These are phyloP conservation scores for Leptinotarsa texana DNA, from an alignment of 1,140 invertebrate species.

Conservation along the genomic window DNA sequence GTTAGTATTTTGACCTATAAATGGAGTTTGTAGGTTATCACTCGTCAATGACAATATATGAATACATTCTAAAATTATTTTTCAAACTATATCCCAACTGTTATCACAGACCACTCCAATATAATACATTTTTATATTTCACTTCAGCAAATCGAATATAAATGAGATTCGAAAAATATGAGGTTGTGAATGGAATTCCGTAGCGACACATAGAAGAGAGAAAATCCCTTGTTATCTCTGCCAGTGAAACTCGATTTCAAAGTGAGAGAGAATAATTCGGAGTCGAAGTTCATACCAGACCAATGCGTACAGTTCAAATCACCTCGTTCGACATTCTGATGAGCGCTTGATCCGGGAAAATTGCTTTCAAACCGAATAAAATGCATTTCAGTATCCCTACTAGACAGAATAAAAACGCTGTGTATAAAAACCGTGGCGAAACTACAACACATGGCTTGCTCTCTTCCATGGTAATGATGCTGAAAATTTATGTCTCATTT, in stretches of 20 bases:
- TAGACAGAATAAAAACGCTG: background rate
- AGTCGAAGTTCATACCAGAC: background rate
- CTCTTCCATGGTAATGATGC: background rate
- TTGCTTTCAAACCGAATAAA: background rate
- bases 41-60: no score
- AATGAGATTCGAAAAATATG: no score
- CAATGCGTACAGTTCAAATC: background rate
- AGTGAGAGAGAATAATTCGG: background rate
- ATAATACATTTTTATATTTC: no score
- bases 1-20: no score
- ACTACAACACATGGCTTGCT: background rate
- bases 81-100: no score
- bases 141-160: no score
- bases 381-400: background rate
- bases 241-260: background rate
- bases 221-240: background rate
- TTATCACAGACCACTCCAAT: no score
- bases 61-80: no score
- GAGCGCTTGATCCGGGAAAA: background rate
- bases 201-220: background rate
- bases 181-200: background rate
- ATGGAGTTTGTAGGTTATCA: no score
- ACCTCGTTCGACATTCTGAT: background rate
- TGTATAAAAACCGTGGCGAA: background rate
- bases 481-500: slow-evolving; percentile 6